phyloP scores from a whole-genome alignment of 2,888 invertebrate species.

The Leucoma salicis region DNA sequence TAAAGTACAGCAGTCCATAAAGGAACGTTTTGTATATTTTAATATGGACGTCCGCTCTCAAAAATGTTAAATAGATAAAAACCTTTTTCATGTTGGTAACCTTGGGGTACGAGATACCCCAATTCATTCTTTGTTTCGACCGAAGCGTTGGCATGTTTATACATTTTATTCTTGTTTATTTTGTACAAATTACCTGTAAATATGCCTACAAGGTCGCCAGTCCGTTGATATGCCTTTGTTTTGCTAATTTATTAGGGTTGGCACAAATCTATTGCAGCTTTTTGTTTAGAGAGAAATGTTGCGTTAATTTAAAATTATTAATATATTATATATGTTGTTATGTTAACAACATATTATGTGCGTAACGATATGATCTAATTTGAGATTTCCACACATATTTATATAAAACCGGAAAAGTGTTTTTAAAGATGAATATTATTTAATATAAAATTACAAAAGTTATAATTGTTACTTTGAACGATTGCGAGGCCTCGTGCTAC shows the following conservation, averaged over 20 bases:
- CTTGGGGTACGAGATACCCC: conserved; percentile 11
- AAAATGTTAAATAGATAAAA: conserved; percentile 13
- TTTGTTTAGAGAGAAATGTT: too few relatives aligned
- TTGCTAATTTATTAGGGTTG: conserved; percentile 3
- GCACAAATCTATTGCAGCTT: background rate
- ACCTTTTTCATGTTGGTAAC: conserved; percentile 7
- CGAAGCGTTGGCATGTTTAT: background rate
- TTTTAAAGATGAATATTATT: too few relatives aligned
- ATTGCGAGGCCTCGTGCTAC: too few relatives aligned
- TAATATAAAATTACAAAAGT: too few relatives aligned
- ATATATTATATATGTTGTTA: too few relatives aligned
- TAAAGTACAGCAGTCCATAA: conserved; percentile 1
- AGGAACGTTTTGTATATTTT: conserved; percentile 2
- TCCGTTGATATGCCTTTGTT: conserved; percentile 3
- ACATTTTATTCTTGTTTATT: conserved; percentile 17
- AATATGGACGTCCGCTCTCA: conserved; percentile 3
- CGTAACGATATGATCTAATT: too few relatives aligned
- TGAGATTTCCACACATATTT: too few relatives aligned
- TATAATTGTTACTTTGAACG: too few relatives aligned
- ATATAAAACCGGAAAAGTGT: too few relatives aligned
- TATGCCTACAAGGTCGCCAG: conserved; percentile 9
- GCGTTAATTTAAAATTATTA: too few relatives aligned
- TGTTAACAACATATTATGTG: too few relatives aligned
- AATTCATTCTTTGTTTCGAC: conserved; percentile 16
- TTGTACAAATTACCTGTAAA: conserved; percentile 15